Evolutionary conservation across 2,113 vertebrate species (phyloP).

Genomic region (Scophthalmus maximus): DNA sequence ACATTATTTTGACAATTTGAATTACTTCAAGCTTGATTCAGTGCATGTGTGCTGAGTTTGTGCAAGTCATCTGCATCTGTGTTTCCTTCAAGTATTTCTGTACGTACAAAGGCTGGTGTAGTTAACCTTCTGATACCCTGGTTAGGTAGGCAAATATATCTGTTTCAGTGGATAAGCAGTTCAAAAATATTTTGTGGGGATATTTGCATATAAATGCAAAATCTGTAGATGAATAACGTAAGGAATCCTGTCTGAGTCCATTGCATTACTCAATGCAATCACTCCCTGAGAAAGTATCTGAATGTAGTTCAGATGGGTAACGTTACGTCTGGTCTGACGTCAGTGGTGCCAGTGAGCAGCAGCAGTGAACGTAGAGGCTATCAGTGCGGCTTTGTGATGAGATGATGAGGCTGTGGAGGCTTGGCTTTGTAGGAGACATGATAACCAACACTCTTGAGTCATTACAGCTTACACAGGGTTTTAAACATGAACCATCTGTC

Average conservation of each 20-base stretch:
- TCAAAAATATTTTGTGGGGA: neutral
- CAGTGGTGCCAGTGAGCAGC: constrained; percentile 22
- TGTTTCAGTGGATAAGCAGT: too few species aligned
- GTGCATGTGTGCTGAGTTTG: neutral
- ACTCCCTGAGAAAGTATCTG: constrained; percentile 20
- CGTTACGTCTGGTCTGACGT: constrained; percentile 28
- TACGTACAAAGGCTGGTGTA: neutral
- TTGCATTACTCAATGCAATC: neutral
- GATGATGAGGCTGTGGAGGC: constrained; percentile 29
- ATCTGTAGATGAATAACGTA: neutral
- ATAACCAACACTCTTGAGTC: constrained; percentile 72
- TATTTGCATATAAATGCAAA: neutral
- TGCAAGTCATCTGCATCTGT: neutral
- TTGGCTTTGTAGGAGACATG: constrained; percentile 53
- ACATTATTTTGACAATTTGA: neutral
- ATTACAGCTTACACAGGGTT: constrained; percentile 72
- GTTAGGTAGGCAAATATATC: too few species aligned
- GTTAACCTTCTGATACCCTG: neutral
- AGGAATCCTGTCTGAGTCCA: neutral
- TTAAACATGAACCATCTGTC: constrained; percentile 78
- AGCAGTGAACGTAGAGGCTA: constrained; percentile 39
- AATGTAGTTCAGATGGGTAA: constrained; percentile 34
- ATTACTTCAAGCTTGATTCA: neutral
- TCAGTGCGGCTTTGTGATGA: constrained; percentile 4
- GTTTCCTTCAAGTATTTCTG: neutral